Evolutionary conservation across 2,888 invertebrate genomes (phyloP).

Genomic region (Steromphala cineraria): DNA sequence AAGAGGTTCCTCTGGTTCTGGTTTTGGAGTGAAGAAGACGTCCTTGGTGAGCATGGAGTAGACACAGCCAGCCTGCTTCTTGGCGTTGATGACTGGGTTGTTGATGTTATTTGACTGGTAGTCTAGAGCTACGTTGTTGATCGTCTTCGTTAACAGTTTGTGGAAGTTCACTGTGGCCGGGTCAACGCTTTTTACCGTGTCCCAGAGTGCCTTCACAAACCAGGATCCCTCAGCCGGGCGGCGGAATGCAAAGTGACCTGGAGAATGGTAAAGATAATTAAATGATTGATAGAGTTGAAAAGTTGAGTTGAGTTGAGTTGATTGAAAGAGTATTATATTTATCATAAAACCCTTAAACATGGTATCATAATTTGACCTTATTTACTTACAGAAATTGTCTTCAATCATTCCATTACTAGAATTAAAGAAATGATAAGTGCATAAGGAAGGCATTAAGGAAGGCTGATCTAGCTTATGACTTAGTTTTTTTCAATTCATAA

Average conservation of each 20-base stretch:
- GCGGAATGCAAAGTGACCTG: conserved; percentile 56
- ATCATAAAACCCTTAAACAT: too few relatives aligned
- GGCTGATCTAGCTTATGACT: too few relatives aligned
- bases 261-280: neutral
- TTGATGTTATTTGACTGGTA: conserved; percentile 39
- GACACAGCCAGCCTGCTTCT: conserved; percentile 56
- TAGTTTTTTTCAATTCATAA: too few relatives aligned
- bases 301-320: too few relatives aligned
- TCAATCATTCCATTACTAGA: too few relatives aligned
- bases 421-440: too few relatives aligned
- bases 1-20: neutral
- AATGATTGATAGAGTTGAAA: too few relatives aligned
- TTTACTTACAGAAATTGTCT: too few relatives aligned
- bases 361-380: too few relatives aligned
- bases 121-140: conserved; percentile 40
- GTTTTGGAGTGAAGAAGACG: conserved; percentile 36
- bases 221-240: conserved; percentile 54
- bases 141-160: conserved; percentile 45
- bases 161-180: conserved; percentile 29
- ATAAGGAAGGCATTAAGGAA: too few relatives aligned
- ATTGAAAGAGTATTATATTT: too few relatives aligned
- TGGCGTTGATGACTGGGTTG: conserved; percentile 29
- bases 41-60: conserved; percentile 55
- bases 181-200: conserved; percentile 37
- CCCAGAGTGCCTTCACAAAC: conserved; percentile 49